Base-by-base conservation (phyloP, 2,113 vertebrate genomes). In the Xenopus borealis region DNA sequence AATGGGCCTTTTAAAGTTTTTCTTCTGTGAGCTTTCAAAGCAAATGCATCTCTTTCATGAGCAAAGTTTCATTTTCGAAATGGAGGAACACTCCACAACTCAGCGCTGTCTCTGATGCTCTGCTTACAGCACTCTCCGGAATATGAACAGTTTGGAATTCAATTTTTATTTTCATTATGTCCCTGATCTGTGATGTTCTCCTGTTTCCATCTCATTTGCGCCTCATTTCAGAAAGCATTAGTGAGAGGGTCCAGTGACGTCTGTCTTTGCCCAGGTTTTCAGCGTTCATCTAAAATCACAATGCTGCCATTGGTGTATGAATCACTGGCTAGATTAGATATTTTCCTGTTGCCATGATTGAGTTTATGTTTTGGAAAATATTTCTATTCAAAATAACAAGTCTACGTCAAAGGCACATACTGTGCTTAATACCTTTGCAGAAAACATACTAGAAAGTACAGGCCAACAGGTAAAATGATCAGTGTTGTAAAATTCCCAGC, bases 141-240 rank as follows among this genome's bases (percentile, higher is more conserved):
- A 75, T 75, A 75, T 23, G 44, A 75, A 68, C 65, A 50, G 65
- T 68, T 68, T 75, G 55, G 55, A 68, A 68, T 62, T 75, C 72
- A 75, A 40, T 40, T 40, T 40, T 40, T 40, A 61, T 68, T 75
- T 75, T 75, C 65, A 75, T 75, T 75, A 75, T 68, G 72, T 68
- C 72, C 72, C 72, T 75, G 72, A 75, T 75, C 72, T 75, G 50
- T 75, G 72, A 75, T 75, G 72, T 75, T 75, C 72, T 75, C 72
- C 72, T 69, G 66, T 76, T 76, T 76, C 73, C 66, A 76, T 62
- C 73, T 69, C 73, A 69, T 76, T 76, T 76, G 66, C 73, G 69
- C 58, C 73, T 76, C 66, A 76, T 76, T 76, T 76, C 66, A 76
- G 44, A 76, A 76, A 44, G 73, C 73, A 76, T 76, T 76, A 76